A percentile compares a stretch with the other conserved stretches of the same genome.
These are phyloP conservation scores for Liolophura sinensis DNA, from an alignment of 1,140 invertebrate species.

Conservation along the genomic window DNA sequence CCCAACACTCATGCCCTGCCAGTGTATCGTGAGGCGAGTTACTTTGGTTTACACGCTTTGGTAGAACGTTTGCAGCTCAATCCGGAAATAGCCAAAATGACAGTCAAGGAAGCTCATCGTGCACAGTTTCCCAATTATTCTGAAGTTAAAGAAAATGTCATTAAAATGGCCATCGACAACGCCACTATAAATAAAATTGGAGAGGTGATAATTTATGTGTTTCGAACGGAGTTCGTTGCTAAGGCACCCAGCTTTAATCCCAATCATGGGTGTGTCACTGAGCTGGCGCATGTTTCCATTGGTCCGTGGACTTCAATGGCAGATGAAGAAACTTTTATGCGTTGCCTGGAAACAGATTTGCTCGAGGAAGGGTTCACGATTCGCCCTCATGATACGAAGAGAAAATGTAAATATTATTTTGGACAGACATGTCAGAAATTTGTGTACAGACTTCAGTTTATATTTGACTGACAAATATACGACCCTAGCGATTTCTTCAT, in stretches of 20 bases:
- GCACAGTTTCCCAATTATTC: conserved; percentile 45
- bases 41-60: conserved; percentile 46
- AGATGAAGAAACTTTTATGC: conserved; percentile 48
- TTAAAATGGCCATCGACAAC: conserved; percentile 39
- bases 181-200: conserved; percentile 39
- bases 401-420: conserved; percentile 50
- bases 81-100: conserved; percentile 36
- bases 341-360: conserved; percentile 45
- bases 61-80: conserved; percentile 37
- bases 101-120: conserved; percentile 43
- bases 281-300: conserved; percentile 39
- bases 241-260: conserved; percentile 42
- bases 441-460: conserved; percentile 40
- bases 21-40: conserved; percentile 46
- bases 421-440: conserved; percentile 51
- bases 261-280: conserved; percentile 45
- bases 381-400: conserved; percentile 42
- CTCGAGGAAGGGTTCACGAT: conserved; percentile 47
- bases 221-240: conserved; percentile 41
- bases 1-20: conserved; percentile 33
- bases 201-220: conserved; percentile 45
- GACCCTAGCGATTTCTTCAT: too few species aligned
- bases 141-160: conserved; percentile 33
- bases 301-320: conserved; percentile 45
- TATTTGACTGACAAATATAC: conserved; percentile 28